Base-by-base conservation (phyloP, 2,113 vertebrate genomes). In the Meriones unguiculatus region DNA sequence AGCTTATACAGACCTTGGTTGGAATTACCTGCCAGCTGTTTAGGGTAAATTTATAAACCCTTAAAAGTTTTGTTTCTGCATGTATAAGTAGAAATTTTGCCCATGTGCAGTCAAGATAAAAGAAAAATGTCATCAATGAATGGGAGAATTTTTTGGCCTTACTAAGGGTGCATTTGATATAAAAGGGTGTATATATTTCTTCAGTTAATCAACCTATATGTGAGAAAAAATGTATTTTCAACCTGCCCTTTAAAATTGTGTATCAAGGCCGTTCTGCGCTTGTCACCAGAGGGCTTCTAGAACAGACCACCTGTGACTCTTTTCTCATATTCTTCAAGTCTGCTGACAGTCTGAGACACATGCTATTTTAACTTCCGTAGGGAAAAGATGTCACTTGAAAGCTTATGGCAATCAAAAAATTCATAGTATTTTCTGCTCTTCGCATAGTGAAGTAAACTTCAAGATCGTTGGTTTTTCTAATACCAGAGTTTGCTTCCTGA, bases 381-480 rank as follows among this genome's bases (percentile, higher is more conserved):
- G 24, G 67, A 87, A 64, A 76, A 85, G 46, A 72, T 4, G 30
- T 89, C 20, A 52, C 76, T 67, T 62, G 62, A 77, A 81, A 65
- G 32, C 50, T 94, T 80, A 22, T 72, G 14, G 62, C 32, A 76
- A 67, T 30, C 62, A 82, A 77, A 65, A 69, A 72, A n/a, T 15
- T 78, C 20, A 14, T 5, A 84, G 24, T 14, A 32, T 91, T 89
- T 92, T 85, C 84, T 93, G 28, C 50, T 75, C 90, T 93, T 78
- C 91, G 24, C 64, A 14, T 96, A 65, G 24, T 69, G n/a, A 59
- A 75, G 84, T 87, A 85, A 52, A 50, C 86, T 59, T 91, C 62
- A 86, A 73, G 64, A 69, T 94, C 52, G 7, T 38, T 62, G 11
- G 59, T 28, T 93, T 93, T 96, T 95, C 54, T n/a, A 91, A 54